These are phyloP conservation scores for Poecilia gillii DNA, from an alignment of 2,797 vertebrate genomes.

Conservation along the genomic window DNA sequence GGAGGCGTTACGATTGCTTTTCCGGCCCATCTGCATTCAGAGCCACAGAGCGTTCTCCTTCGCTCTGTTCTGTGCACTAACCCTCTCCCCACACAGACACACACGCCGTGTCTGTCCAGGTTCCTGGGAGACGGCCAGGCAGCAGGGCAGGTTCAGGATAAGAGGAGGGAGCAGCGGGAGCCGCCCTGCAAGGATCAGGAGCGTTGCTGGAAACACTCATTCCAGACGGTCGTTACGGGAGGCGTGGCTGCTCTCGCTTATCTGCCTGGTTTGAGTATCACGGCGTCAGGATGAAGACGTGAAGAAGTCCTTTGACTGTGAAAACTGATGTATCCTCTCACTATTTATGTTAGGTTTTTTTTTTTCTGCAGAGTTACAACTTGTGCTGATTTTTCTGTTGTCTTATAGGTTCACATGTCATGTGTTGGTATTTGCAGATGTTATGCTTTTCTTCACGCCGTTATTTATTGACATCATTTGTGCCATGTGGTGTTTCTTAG, in stretches of 20 bases:
- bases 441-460: constrained; percentile 21
- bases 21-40: constrained; percentile 53
- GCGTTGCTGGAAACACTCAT: constrained; percentile 10
- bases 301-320: constrained; percentile 16
- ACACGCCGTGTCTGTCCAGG: constrained; percentile 51
- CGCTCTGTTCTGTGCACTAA: constrained; percentile 28
- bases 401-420: constrained; percentile 22
- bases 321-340: constrained; percentile 5
- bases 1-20: constrained; percentile 41
- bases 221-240: constrained; percentile 20
- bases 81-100: constrained; percentile 35
- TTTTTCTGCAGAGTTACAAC: constrained; percentile 6
- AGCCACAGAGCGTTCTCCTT: constrained; percentile 45
- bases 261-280: constrained; percentile 40
- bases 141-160: constrained; percentile 36
- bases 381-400: constrained; percentile 26
- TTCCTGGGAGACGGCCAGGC: constrained; percentile 41
- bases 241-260: constrained; percentile 30
- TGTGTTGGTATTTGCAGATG: constrained; percentile 34
- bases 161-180: constrained; percentile 24
- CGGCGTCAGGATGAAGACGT: constrained; percentile 22
- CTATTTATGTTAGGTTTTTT: constrained; percentile 28
- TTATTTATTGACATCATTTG: constrained; percentile 58
- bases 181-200: constrained; percentile 28
- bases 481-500: constrained; percentile 23